Evolutionary conservation across 2,797 vertebrate species (phyloP), one percentile per base, ranked within the genome.

Genomic region (Pitangus sulphuratus): DNA sequence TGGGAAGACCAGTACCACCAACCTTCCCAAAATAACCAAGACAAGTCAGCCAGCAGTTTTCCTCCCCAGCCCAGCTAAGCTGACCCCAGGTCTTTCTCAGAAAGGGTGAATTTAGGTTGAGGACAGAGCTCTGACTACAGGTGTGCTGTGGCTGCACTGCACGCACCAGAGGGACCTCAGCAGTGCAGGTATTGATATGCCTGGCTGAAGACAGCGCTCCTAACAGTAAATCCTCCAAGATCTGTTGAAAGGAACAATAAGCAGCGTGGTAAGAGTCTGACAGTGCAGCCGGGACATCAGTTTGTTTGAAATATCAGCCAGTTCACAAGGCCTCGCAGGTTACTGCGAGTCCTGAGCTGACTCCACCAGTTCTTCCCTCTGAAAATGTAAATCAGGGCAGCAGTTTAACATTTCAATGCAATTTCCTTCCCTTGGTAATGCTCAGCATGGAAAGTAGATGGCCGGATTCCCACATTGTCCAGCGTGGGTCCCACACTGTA

Each of bases 271-370:
- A 66, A 56, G 35, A 71, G 69, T 62, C 69, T 70, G 66, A 60
- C 76, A 85, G 61, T 13, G 26, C 69, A 72, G 79, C 2, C 2
- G 70, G n/a, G 69, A 69, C 54, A 42, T 84, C 37, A 25, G 18
- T 53, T 80, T 75, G 75, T 70, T 79, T n/a, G 14, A 83, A 89
- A 37, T 74, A 74, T 11, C 61, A 15, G 76, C 58, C 54, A 48
- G 47, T 88, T 94, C 75, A 70, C 89, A 93, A 68, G 89, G 80
- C 76, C 87, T 77, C 66, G 19, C 78, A 94, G 92, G 94, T 92
- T 95, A 80, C 87, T 66, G 45, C 0, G 4, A 81, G 85, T 72
- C 84, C 84, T 69, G 68, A 94, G 88, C 90, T 87, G 89, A 93
- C 86, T 92, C 69, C 58, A 84, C 47, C 66, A 95, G 84, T 48